Base-by-base conservation (phyloP, 1,140 invertebrate species). In the Lepidotrigona ventralis region DNA sequence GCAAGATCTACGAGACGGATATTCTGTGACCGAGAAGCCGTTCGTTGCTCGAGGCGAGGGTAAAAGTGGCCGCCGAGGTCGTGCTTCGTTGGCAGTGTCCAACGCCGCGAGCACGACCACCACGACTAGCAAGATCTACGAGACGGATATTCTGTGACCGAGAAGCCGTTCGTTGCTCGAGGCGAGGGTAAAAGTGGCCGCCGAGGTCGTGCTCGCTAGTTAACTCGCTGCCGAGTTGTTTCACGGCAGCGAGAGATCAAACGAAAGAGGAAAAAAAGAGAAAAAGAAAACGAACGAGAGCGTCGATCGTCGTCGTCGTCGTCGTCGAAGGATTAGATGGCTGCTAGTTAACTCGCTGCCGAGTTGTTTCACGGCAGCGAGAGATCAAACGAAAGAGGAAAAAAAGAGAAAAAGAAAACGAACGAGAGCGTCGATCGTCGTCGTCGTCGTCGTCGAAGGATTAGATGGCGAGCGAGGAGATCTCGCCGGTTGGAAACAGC, bases 71-170 rank as follows among this genome's bases (percentile, higher is more conserved):
- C 58, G 79, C 77, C 26, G 77, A 83, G 51, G 76, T 85, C 76
- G 85, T 77, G 60, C 73, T 87, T 68, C 76, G 8, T 9, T 15
- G 23, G 64, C 84, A 66, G 33, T 19, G n/a, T 26, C 72, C 39
- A 51, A 86, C 26, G 76, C 82, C 73, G 90, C 90, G 81, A 88
- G 80, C 69, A 84, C 86, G 54, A 85, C 87, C 9, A 63, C 68
- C 12, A 46, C 68, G 12, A 93, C 92, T n/a, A 97, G 95, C 91
- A 97, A 97, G 93, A 96, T 98, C 88, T 98, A 98, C 93, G 97
- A 98, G 94, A 98, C 97, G 89, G 97, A 98, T 92, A 98, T 98
- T 95, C 97, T 98, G 96, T 98, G 95, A 96, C 95, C 94, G 91
- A 91, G 81, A 90, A 89, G 88, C 81, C 85, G 88, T 29, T 86